Evolutionary conservation across 1,140 invertebrate genomes (phyloP).

Genomic region (Elymnias hypermnestra): DNA sequence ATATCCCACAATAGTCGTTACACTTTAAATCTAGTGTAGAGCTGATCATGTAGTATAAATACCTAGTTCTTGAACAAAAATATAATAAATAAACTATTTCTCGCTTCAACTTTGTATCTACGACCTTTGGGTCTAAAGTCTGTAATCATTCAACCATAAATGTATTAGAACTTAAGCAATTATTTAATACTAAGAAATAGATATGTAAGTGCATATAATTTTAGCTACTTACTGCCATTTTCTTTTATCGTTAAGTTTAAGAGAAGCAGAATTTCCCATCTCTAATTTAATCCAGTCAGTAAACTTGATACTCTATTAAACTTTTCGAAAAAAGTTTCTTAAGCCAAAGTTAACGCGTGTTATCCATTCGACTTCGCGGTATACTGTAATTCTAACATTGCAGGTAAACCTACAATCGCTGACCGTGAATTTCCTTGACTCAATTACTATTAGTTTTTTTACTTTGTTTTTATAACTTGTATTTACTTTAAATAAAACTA

Average conservation of each 20-base stretch:
- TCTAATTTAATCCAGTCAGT: conserved; percentile 4
- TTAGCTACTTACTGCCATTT: conserved; percentile 66
- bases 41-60: too few species aligned
- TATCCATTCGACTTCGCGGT: conserved; percentile 35
- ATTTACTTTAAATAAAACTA: neutral
- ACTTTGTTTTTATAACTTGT: neutral
- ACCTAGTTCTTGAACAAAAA: too few species aligned
- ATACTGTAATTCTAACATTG: conserved; percentile 28
- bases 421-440: conserved; percentile 55
- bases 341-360: conserved; percentile 29
- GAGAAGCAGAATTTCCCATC: conserved; percentile 62
- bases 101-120: too few species aligned
- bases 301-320: conserved; percentile 9
- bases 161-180: too few species aligned
- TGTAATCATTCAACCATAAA: too few species aligned
- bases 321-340: neutral
- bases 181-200: too few species aligned
- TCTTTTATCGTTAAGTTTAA: conserved; percentile 59
- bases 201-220: too few species aligned
- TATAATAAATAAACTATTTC: too few species aligned
- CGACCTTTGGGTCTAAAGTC: too few species aligned
- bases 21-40: too few species aligned
- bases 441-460: conserved; percentile 8
- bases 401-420: conserved; percentile 31
- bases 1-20: too few species aligned